Evolutionary conservation across 2,888 invertebrate species (phyloP).

Genomic region (Hydroisotoma schaefferi): DNA sequence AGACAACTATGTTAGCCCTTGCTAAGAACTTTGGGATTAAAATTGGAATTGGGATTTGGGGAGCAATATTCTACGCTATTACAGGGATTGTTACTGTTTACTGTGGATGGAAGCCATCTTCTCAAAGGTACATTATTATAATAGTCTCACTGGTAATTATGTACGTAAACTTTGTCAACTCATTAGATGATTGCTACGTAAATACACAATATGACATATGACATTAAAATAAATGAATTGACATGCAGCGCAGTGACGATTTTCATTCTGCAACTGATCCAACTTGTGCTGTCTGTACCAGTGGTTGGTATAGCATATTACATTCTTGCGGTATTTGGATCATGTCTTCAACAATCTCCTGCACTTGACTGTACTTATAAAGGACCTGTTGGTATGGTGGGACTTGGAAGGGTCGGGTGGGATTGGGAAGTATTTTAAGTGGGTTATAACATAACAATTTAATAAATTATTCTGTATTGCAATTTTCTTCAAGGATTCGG

Average conservation of each 20-base stretch:
- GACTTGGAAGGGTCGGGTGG: no score
- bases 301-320: conserved; percentile 43
- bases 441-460: no score
- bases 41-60: conserved; percentile 48
- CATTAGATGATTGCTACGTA: no score
- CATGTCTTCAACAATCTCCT: conserved; percentile 42
- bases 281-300: conserved; percentile 42
- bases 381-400: conserved; percentile 17
- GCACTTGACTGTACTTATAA: conserved; percentile 34
- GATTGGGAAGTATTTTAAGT: no score
- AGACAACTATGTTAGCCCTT: conserved; percentile 43
- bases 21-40: conserved; percentile 43
- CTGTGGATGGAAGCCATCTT: conserved; percentile 38
- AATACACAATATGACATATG: no score
- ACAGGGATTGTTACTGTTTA: conserved; percentile 43
- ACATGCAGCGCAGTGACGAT: conserved; percentile 39
- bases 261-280: conserved; percentile 45
- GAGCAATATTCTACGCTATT: conserved; percentile 38
- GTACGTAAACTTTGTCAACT: no score
- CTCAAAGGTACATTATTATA: conserved; percentile 39
- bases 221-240: no score
- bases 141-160: conserved; percentile 10
- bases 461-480: conserved; percentile 16
- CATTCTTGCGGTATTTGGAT: conserved; percentile 45
- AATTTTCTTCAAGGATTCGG: conserved; percentile 14